Evolutionary conservation across 2,888 invertebrate genomes (phyloP).

Genomic region (Dolichomitus sp.): DNA sequence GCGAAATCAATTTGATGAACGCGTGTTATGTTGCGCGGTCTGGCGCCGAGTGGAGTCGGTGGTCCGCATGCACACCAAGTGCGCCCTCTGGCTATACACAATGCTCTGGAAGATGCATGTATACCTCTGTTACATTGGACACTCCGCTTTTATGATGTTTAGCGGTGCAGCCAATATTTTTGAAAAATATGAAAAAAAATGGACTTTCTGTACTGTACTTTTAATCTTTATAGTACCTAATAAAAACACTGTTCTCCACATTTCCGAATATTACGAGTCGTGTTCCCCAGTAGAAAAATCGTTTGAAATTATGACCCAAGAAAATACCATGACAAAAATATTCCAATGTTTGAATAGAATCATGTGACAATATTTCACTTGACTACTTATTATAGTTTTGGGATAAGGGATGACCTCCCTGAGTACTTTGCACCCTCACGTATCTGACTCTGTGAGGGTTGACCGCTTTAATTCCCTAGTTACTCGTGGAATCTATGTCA

Average conservation of each 20-base stretch:
- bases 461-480: too few species aligned
- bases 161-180: not conserved
- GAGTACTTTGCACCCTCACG: too few species aligned
- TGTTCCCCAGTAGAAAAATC: too few species aligned
- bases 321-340: too few species aligned
- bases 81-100: conserved; percentile 43
- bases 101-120: conserved; percentile 12
- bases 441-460: too few species aligned
- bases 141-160: not conserved
- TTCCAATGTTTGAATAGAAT: too few species aligned
- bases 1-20: conserved; percentile 61
- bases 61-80: conserved; percentile 27
- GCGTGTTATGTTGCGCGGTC: conserved; percentile 34
- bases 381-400: too few species aligned
- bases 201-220: not conserved
- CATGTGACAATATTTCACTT: too few species aligned
- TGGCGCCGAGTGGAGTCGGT: conserved; percentile 30
- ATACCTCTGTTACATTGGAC: not conserved
- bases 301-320: too few species aligned
- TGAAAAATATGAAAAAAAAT: not conserved
- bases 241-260: not conserved
- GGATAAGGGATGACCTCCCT: too few species aligned
- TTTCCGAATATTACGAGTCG: not conserved
- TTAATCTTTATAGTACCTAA: not conserved
- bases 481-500: too few species aligned